Percentiles rank a stretch among this genome's conserved stretches.
phyloP scores from a whole-genome alignment of 1,140 invertebrate genomes.

The Aphelinus certus region DNA sequence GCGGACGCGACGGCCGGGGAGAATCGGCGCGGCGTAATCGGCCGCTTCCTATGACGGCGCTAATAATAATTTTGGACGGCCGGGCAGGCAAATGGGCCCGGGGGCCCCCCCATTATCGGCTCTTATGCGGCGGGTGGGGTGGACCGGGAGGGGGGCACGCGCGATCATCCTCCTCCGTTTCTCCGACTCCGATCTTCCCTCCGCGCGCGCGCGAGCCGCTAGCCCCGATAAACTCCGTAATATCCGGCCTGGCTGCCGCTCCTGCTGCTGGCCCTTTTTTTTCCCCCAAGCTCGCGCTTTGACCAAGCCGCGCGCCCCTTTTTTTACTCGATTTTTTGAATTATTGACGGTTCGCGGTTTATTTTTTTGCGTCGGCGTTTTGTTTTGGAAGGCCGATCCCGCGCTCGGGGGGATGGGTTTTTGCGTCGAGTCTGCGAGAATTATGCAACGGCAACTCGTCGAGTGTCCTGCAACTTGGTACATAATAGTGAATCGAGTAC shows the following conservation, averaged over 20 bases:
- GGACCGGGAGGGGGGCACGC: too few species aligned
- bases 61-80: slow-evolving; percentile 35
- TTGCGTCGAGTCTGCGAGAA: too few species aligned
- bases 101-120: slow-evolving; percentile 55
- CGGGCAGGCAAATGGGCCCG: slow-evolving; percentile 34
- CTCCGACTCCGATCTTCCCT: slow-evolving; percentile 44
- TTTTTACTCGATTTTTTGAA: not conserved
- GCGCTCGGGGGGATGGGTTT: too few species aligned
- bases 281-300: slow-evolving; percentile 4
- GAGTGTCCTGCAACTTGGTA: too few species aligned
- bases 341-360: too few species aligned
- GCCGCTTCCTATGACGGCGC: slow-evolving; percentile 27
- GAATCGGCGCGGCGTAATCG: slow-evolving; percentile 15
- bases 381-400: too few species aligned
- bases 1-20: too few species aligned
- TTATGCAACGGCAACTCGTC: too few species aligned
- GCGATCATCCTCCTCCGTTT: slow-evolving; percentile 54
- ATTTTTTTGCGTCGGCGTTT: too few species aligned
- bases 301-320: not conserved
- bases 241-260: slow-evolving; percentile 16
- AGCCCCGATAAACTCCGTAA: slow-evolving; percentile 41
- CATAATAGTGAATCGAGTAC: too few species aligned
- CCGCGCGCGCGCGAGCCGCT: not conserved
- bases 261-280: slow-evolving; percentile 21
- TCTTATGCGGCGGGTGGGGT: slow-evolving; percentile 38